phyloP scores from a whole-genome alignment of 1,140 invertebrate genomes.

The Cyclina sinensis region DNA sequence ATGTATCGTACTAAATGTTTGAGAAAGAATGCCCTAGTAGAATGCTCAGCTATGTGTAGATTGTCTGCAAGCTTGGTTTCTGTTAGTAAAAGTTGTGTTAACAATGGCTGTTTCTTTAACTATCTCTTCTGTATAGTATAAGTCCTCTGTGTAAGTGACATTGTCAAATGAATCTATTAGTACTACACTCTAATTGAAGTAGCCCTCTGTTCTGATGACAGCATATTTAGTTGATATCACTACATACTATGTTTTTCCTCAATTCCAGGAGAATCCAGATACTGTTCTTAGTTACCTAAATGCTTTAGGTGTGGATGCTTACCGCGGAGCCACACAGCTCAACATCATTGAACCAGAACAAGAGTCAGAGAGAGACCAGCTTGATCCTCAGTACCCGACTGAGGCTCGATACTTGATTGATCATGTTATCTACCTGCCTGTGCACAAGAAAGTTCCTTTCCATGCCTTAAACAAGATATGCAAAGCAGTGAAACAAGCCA shows the following conservation, averaged over 20 bases:
- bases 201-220: too few relatives aligned
- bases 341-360: conserved; percentile 82
- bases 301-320: conserved; percentile 85
- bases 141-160: too few relatives aligned
- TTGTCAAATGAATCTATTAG: too few relatives aligned
- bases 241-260: not conserved
- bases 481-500: conserved; percentile 69
- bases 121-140: too few relatives aligned
- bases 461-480: conserved; percentile 82
- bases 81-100: too few relatives aligned
- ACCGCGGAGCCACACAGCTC: conserved; percentile 85
- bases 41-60: too few relatives aligned
- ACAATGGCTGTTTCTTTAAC: too few relatives aligned
- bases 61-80: too few relatives aligned
- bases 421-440: conserved; percentile 86
- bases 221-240: too few relatives aligned
- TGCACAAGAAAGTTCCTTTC: conserved; percentile 85
- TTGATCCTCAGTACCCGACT: conserved; percentile 79
- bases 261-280: conserved; percentile 85
- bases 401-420: conserved; percentile 86
- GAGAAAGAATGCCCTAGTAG: too few relatives aligned
- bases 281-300: conserved; percentile 80
- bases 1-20: too few relatives aligned
- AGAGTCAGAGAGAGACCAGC: not conserved
- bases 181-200: too few relatives aligned